Evolutionary conservation across 2,888 invertebrate species (phyloP).

Genomic region (Acleris holmiana): DNA sequence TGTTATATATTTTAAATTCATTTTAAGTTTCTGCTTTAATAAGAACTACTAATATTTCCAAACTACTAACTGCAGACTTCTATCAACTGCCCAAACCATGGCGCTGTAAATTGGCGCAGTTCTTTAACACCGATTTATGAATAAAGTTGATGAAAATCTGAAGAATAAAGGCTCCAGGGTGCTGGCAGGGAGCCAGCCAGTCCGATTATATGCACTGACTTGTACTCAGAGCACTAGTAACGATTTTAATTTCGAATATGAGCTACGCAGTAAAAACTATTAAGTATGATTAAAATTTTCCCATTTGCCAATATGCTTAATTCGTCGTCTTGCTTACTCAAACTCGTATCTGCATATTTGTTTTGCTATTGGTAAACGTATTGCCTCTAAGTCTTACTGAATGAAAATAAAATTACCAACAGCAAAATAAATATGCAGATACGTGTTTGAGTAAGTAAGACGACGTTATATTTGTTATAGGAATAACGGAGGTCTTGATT

Average conservation of each 20-base stretch:
- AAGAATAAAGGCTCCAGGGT: conserved; percentile 57
- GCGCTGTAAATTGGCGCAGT: conserved; percentile 32
- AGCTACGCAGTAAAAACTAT: background rate
- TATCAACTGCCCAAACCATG: conserved; percentile 20
- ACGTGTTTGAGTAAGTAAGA: too few species aligned
- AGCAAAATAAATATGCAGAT: too few species aligned
- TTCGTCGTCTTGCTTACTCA: too few species aligned
- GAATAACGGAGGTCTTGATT: too few species aligned
- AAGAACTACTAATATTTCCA: conserved; percentile 7
- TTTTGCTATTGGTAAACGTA: too few species aligned
- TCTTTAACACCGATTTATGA: conserved; percentile 36
- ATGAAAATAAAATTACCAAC: too few species aligned
- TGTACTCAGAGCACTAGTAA: conserved; percentile 46
- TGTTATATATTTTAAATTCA: too few species aligned
- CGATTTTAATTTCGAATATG: conserved; percentile 48
- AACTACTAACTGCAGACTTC: conserved; percentile 23
- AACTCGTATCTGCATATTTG: too few species aligned
- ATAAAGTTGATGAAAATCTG: conserved; percentile 54
- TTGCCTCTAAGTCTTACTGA: too few species aligned
- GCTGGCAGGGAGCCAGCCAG: conserved; percentile 59
- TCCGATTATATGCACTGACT: conserved; percentile 60
- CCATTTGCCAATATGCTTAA: too few species aligned
- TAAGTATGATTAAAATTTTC: background rate
- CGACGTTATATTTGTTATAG: too few species aligned
- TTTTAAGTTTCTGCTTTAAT: conserved; percentile 8